phyloP scores from a whole-genome alignment of 1,140 invertebrate genomes.

The Drosophila suzukii region DNA sequence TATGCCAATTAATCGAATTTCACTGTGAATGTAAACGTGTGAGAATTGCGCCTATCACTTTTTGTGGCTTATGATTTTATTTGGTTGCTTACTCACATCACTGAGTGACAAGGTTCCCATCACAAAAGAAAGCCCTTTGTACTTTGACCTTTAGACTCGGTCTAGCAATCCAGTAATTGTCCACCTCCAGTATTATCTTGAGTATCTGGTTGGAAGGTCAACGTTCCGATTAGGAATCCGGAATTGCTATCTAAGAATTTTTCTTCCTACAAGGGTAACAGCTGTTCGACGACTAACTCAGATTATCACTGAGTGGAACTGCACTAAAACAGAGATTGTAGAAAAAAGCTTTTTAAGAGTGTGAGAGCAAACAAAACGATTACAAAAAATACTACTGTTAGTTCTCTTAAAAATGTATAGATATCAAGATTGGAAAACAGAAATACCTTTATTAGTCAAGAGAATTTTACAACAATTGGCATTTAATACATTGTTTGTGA shows the following conservation, averaged over 20 bases:
- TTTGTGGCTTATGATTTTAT: not conserved
- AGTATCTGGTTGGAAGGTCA: not conserved
- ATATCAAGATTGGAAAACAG: not conserved
- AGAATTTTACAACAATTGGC: not conserved
- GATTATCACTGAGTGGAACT: not conserved
- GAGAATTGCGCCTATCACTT: not conserved
- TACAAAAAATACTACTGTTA: not conserved
- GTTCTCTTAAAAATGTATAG: not conserved
- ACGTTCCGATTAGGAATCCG: not conserved
- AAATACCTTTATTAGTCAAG: not conserved
- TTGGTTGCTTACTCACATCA: not conserved
- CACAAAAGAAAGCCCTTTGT: not conserved
- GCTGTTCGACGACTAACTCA: conserved; percentile 1
- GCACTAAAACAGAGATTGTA: not conserved
- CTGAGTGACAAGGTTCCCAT: not conserved
- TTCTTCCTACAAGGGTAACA: not conserved
- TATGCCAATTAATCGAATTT: not conserved
- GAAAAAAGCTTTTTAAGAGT: not conserved
- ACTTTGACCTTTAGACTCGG: conserved; percentile 1
- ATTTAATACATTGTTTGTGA: not conserved
- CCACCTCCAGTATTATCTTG: not conserved
- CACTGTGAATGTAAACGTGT: not conserved
- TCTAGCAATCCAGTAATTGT: not conserved
- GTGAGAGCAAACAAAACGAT: not conserved
- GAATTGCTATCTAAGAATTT: not conserved